Evolutionary conservation across 2,113 vertebrate species (phyloP).

Genomic region (Apteryx owenii): DNA sequence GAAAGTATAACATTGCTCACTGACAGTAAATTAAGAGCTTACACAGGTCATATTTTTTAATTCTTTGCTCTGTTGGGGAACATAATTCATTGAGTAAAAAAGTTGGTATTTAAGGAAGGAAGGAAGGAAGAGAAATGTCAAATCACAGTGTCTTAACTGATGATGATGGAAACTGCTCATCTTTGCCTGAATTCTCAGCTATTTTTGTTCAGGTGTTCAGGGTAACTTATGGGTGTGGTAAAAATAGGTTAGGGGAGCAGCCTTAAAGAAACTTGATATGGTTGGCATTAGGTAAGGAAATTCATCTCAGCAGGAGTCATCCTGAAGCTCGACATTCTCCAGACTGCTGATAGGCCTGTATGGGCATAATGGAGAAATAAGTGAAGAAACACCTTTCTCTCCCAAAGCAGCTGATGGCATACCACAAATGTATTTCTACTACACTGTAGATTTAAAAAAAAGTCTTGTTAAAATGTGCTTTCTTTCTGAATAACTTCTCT

Average conservation of each 20-base stretch:
- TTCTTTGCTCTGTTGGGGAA: not conserved
- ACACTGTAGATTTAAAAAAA: not conserved
- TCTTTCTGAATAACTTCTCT: not conserved
- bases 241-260: not conserved
- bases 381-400: not conserved
- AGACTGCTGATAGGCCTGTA: not conserved
- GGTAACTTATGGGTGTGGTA: not conserved
- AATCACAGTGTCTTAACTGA: not conserved
- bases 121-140: not conserved
- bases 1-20: not conserved
- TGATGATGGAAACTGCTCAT: not conserved
- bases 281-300: not conserved
- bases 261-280: not conserved
- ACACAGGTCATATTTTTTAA: not conserved
- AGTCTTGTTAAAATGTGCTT: not conserved
- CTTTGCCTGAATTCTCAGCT: not conserved
- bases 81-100: not conserved
- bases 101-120: not conserved
- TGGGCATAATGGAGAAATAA: not conserved
- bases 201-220: not conserved
- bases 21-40: not conserved
- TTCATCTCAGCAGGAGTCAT: not conserved
- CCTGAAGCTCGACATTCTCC: not conserved
- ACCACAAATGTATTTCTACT: fast-evolving
- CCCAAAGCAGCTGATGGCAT: not conserved